These are phyloP conservation scores for Phrynosoma platyrhinos DNA, from an alignment of 2,113 vertebrate genomes.

Conservation along the genomic window DNA sequence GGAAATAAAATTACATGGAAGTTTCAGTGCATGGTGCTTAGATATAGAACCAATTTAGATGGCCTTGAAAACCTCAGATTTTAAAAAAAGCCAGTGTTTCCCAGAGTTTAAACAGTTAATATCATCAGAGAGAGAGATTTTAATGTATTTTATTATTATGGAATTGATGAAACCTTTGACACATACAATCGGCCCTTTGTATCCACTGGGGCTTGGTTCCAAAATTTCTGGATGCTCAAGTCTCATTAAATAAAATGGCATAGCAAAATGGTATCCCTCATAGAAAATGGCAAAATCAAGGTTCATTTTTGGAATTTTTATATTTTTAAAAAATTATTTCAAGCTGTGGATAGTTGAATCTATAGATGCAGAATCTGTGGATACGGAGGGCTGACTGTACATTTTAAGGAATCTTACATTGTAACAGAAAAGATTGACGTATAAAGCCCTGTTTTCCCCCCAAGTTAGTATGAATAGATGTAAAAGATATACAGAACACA, in stretches of 20 bases:
- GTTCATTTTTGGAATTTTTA: too few species aligned
- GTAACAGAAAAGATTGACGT: constrained; percentile 14
- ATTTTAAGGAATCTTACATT: background rate
- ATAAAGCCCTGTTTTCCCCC: constrained; percentile 26
- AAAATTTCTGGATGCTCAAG: too few species aligned
- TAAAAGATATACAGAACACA: constrained; percentile 54
- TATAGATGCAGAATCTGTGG: too few species aligned
- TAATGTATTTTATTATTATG: constrained; percentile 47
- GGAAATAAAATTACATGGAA: constrained; percentile 68
- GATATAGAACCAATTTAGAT: constrained; percentile 61
- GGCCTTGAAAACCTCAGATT: constrained; percentile 56
- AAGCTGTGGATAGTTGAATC: too few species aligned
- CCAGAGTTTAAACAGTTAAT: constrained; percentile 53
- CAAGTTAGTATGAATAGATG: constrained; percentile 52
- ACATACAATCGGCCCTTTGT: background rate
- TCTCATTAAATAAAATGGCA: too few species aligned
- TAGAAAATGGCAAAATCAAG: too few species aligned
- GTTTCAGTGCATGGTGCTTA: constrained; percentile 32
- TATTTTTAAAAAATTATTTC: too few species aligned
- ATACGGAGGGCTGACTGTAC: too few species aligned
- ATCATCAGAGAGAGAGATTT: constrained; percentile 40
- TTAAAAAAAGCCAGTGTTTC: constrained; percentile 26
- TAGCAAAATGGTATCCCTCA: too few species aligned
- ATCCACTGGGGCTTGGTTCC: too few species aligned
- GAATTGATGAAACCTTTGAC: constrained; percentile 44